Evolutionary conservation across 2,888 invertebrate species (phyloP), one percentile per base, ranked within the genome.

Genomic region (Mythimna loreyi): DNA sequence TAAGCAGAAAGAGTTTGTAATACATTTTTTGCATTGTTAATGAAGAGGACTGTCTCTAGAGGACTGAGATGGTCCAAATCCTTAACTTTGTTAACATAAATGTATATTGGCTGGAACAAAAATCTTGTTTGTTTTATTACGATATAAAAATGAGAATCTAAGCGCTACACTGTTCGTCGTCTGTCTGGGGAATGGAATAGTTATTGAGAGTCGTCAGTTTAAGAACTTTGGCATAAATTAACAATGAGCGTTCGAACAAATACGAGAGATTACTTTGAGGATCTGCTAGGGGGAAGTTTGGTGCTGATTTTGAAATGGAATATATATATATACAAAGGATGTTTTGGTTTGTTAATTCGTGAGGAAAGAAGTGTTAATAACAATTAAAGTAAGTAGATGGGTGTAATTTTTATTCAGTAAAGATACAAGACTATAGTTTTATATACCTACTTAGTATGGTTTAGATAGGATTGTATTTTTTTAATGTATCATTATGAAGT

Each of bases 1-100:
- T 59, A 66, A 70, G 63, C 60, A 67, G 49, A 81, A 83, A 75
- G 82, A 79, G 83, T 77, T 82, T 78, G 59, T 78, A 70, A 80
- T 71, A 79, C 65, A 66, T 74, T 81, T 70, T 75, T 76, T 75
- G 72, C 79, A 85, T 83, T 81, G 75, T 80, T 85, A 84, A 82
- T 81, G 81, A 79, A 71, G 30, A 75, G 65, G 61, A 72, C 65
- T 49, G 73, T 76, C 84, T 49, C 59, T 33, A 8, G 83, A 81
- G 78, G 53, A 55, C 61, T n/a, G 59, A 66, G 60, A 61, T 77
- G 62, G 63, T 52, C 64, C 40, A 78, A 80, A 74, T 74, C 76
- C 76, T 71, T 72, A 68, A 71, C 79, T 81, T 78, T 75, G 75
- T 81, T 81, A 80, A 72, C 75, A 79, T 85, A 78, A 83, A 85